Evolutionary conservation across 2,113 vertebrate genomes (phyloP), one percentile per base, ranked within the genome.

Genomic region (Alaudala cheleensis): DNA sequence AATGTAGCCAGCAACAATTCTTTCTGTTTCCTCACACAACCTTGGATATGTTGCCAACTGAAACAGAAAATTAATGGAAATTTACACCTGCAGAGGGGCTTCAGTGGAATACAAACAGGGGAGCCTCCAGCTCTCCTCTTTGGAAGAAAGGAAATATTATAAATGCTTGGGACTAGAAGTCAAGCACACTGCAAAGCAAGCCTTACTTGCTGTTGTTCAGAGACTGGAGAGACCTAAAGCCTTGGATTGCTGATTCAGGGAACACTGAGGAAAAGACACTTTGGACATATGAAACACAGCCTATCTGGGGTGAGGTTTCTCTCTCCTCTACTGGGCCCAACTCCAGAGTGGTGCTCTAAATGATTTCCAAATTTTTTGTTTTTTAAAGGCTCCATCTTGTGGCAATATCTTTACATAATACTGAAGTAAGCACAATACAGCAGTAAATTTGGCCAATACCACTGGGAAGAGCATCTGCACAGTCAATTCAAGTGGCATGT

Each of bases 41-140:
- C 98, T 98, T 66, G 99, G 99, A 92, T 99, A 99, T 50, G 98
- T 98, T 69, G 97, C 97, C 96, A 99, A 97, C 99, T 99, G 92
- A 70, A 94, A 73, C 77, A 62, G 74, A 95, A 94, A 90, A 95
- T 18, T 37, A 51, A 73, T 2, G 78, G 25, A 58, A 80, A 81
- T 72, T 73, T 88, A 85, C 61, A 92, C 42, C 69, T 67, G 51
- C 56, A 76, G 19, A 18, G 34, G 31, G 26, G 31, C 11, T 89
- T 93, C 56, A 70, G 40, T 7, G 64, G 18, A 57, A 74, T 9
- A 72, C 18, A 95, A 89, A 80, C 45, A 81, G 13, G 22, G 16
- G 5, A 88, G 24, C 31, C 20, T 70, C 34, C 44, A 62, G 40
- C 23, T 49, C 50, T 62, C 26, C 33, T 60, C 45, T 53, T 13